A percentile compares a stretch with the other conserved stretches of the same genome.
Evolutionary conservation across 1,140 invertebrate species (phyloP).

Genomic region (Contarinia nasturtii): DNA sequence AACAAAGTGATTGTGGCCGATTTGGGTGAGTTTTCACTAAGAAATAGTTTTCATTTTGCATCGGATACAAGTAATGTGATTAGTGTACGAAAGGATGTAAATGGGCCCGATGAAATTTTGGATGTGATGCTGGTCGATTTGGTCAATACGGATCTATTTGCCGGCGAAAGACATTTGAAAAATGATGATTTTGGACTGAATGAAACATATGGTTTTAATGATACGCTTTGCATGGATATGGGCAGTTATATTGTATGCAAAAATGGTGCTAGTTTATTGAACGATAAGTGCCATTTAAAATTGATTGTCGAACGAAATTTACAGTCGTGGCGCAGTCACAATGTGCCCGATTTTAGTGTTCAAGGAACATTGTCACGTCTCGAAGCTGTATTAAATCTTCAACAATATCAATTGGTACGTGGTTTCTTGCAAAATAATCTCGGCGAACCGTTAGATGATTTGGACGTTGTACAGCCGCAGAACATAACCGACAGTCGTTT

Average conservation of each 20-base stretch:
- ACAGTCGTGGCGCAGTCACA: constrained; percentile 26
- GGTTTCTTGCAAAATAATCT: constrained; percentile 83
- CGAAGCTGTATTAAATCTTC: constrained; percentile 58
- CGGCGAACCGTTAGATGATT: constrained; percentile 68
- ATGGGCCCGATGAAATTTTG: constrained; percentile 28
- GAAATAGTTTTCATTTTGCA: constrained; percentile 46
- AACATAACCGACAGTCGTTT: constrained; percentile 11
- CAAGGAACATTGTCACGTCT: constrained; percentile 73
- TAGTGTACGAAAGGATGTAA: constrained; percentile 24
- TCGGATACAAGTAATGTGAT: constrained; percentile 33
- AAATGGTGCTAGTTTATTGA: constrained; percentile 41
- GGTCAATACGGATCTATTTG: constrained; percentile 66
- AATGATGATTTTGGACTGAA: constrained; percentile 2
- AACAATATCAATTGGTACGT: constrained; percentile 74
- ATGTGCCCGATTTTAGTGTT: constrained; percentile 71
- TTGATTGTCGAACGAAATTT: constrained; percentile 69
- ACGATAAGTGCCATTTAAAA: constrained; percentile 60
- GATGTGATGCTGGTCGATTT: constrained; percentile 62
- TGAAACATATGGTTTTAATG: background rate
- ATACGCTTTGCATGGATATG: constrained; percentile 10
- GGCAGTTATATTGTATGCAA: constrained; percentile 26
- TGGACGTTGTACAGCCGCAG: constrained; percentile 15
- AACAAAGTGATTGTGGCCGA: constrained; percentile 61
- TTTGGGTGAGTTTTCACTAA: constrained; percentile 59
- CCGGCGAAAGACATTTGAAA: constrained; percentile 28